Conservation (phyloP, 2,113 vertebrate genomes). For the Illadopsis cleaveri region DNA sequence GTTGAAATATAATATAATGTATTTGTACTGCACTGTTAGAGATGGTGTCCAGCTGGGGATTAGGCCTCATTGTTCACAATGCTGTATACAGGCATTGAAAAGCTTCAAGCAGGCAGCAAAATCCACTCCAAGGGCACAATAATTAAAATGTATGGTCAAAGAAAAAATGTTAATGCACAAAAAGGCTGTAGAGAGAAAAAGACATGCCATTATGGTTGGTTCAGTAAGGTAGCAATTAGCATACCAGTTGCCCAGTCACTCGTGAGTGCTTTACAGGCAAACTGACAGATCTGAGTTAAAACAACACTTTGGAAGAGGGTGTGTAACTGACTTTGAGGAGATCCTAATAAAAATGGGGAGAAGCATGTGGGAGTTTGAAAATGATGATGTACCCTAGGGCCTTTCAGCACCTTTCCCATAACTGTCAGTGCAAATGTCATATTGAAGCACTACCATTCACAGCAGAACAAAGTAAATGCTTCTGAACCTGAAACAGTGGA, state of each 20-base stretch:
- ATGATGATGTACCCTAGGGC: background rate
- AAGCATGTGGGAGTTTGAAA: background rate
- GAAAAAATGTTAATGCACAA: background rate
- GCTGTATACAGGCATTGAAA: background rate
- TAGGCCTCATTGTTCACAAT: background rate
- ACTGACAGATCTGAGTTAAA: background rate
- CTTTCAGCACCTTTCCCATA: background rate
- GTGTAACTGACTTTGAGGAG: background rate
- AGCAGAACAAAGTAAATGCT: background rate
- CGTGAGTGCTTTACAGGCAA: background rate
- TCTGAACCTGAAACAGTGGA: background rate
- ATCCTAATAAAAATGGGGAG: background rate
- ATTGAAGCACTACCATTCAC: background rate
- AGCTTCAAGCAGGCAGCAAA: background rate
- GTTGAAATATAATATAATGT: background rate
- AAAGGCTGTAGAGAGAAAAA: background rate
- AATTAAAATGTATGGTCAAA: background rate
- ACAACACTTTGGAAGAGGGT: background rate
- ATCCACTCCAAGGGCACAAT: background rate
- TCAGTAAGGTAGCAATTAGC: slow-evolving; percentile 11
- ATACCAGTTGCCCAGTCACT: background rate
- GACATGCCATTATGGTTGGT: background rate
- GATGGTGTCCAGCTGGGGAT: background rate
- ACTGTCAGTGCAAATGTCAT: background rate
- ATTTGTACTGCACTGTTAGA: background rate